Base-by-base conservation (phyloP, 2,888 invertebrate genomes). In the Rotaria sp. region DNA sequence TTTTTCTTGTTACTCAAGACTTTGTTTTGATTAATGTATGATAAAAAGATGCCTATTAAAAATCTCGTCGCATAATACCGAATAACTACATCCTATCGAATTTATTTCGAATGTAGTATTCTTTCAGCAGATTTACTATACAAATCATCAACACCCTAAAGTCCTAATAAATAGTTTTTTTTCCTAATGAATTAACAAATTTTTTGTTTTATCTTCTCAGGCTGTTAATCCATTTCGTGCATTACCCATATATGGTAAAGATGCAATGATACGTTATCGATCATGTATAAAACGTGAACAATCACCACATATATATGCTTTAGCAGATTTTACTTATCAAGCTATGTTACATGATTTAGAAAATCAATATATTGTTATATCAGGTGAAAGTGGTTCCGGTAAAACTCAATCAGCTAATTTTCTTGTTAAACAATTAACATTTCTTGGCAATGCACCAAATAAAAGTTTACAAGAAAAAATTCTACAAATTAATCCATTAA, bases 331-430 rank as follows among this genome's bases (percentile, higher is more conserved):
- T 87, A 95, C 96, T 55, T 96, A 94, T 90, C 96, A 96, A 92
- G 94, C 96, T 89, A 95, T 95, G 92, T 91, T 96, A 88, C 96
- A 96, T 90, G 95, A 96, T 90, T 94, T 94, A 89, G 93, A 93
- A 89, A 94, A 94, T 89, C 96, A 96, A 91, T 94, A 95, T 90
- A 94, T 97, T 87, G 93, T 96, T 10, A 93, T 97, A 88, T 94
- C 95, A 75, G 96, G 96, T 2, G 96, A 96, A 92, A 95, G 95
- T 88, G 94, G 94, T 89, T 95, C 96, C 0, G 96, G 96, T 2
- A 97, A 97, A 92, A 95, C 96, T 0, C 94, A 94, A 52, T 95
- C 94, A 90, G 94, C 94, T 90, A 92, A 94, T 67, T 94, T 95
- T 88, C 92, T 95, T 80, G 92, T 96, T 55, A 93, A 94, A 85